A percentile compares a stretch with the other conserved stretches of the same genome.
Evolutionary conservation across 2,888 invertebrate species (phyloP).

Genomic region (Pimpla rufipes): DNA sequence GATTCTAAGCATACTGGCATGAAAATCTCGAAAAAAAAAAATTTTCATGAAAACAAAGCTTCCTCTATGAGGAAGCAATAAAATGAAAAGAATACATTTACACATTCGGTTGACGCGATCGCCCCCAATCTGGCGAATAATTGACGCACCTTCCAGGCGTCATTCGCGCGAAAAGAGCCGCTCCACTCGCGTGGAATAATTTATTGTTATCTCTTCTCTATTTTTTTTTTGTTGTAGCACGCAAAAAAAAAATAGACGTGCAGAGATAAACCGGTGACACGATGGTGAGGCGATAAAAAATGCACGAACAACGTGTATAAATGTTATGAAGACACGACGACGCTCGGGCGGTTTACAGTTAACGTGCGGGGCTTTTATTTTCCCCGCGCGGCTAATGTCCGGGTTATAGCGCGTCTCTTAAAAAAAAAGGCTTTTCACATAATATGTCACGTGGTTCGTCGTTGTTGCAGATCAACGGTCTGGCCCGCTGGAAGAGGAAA

Average conservation of each 20-base stretch:
- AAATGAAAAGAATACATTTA: no score
- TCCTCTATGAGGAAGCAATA: no score
- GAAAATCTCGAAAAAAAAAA: no score
- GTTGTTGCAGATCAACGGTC: conserved; percentile 30
- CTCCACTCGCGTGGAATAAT: no score
- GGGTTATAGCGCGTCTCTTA: background rate
- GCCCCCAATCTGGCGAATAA: no score
- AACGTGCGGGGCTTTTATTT: background rate
- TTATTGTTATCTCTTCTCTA: no score
- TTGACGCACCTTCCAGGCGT: no score
- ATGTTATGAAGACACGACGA: background rate
- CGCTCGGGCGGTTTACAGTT: background rate
- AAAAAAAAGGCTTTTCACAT: conserved; percentile 3
- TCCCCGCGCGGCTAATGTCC: background rate
- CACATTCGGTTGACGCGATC: no score
- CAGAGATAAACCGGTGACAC: background rate
- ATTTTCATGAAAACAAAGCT: no score
- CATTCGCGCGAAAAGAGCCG: no score
- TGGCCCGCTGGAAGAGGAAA: background rate
- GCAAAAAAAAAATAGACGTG: no score
- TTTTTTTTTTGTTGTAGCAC: background rate
- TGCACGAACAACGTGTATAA: background rate
- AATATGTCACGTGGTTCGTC: background rate
- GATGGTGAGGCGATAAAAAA: background rate
- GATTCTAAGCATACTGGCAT: no score